phyloP scores from a whole-genome alignment of 2,888 invertebrate genomes.

The Lymantria monacha region DNA sequence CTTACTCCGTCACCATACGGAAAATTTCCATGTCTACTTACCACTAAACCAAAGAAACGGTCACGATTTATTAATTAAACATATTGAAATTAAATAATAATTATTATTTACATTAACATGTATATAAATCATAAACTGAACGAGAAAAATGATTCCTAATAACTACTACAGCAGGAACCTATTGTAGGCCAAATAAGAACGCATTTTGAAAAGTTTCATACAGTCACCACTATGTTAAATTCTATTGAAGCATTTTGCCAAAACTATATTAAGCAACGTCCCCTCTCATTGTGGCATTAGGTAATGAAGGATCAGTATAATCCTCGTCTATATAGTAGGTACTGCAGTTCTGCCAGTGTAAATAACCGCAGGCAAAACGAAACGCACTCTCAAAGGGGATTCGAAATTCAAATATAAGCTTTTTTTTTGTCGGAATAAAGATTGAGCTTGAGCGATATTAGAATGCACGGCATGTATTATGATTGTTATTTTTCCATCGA shows the following conservation, averaged over 20 bases:
- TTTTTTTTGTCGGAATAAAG: constrained; percentile 15
- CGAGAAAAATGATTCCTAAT: no score
- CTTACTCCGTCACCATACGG: no score
- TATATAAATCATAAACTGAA: no score
- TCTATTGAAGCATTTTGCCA: constrained; percentile 13
- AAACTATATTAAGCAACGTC: constrained; percentile 34
- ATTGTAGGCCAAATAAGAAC: no score
- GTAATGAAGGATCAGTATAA: constrained; percentile 69
- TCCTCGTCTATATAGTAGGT: constrained; percentile 47
- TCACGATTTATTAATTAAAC: no score
- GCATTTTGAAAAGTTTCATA: background rate
- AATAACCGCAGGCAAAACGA: constrained; percentile 57
- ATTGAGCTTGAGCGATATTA: constrained; percentile 1
- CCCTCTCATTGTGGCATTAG: constrained; percentile 47
- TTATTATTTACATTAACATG: no score
- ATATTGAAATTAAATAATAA: no score
- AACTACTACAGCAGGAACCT: no score
- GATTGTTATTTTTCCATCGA: background rate
- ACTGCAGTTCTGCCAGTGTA: constrained; percentile 43
- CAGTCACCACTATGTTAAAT: no score
- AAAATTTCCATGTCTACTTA: no score
- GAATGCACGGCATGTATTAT: constrained; percentile 8
- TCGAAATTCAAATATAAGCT: constrained; percentile 51
- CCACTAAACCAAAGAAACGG: no score
- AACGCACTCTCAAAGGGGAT: constrained; percentile 48